These are phyloP conservation scores for Caprella mutica DNA, from an alignment of 2,888 invertebrate species.

Conservation along the genomic window DNA sequence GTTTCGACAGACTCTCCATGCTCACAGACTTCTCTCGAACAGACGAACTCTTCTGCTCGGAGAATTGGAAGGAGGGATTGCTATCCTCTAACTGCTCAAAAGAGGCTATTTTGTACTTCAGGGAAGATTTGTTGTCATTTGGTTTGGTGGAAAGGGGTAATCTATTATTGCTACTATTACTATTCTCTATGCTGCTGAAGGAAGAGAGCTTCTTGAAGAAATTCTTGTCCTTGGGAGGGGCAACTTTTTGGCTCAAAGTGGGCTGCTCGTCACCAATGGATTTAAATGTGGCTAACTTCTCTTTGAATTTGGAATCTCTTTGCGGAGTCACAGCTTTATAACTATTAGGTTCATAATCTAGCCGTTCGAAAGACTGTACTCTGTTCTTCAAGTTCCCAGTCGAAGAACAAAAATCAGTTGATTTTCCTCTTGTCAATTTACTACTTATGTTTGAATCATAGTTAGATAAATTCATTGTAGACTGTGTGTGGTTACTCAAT, in stretches of 20 bases:
- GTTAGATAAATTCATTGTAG: slow-evolving; percentile 1
- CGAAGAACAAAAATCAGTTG: not conserved
- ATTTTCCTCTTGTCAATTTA: slow-evolving; percentile 7
- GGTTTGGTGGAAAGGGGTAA: not conserved
- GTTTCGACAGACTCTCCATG: slow-evolving; percentile 18
- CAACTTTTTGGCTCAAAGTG: slow-evolving; percentile 14
- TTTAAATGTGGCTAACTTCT: slow-evolving; percentile 27
- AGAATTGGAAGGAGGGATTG: slow-evolving; percentile 5
- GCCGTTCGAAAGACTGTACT: slow-evolving; percentile 35
- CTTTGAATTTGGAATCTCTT: slow-evolving; percentile 24
- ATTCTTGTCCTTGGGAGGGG: slow-evolving; percentile 33
- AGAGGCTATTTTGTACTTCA: slow-evolving; percentile 32
- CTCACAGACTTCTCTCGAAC: slow-evolving; percentile 24
- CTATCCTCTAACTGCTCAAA: slow-evolving; percentile 25
- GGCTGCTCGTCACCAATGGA: slow-evolving; percentile 9
- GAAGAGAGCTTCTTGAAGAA: slow-evolving; percentile 36
- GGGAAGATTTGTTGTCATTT: not conserved
- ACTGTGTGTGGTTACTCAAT: slow-evolving; percentile 27
- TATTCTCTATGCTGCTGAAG: slow-evolving; percentile 33
- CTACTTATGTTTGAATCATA: slow-evolving; percentile 8
- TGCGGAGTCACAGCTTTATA: slow-evolving; percentile 17
- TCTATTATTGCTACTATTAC: slow-evolving; percentile 1
- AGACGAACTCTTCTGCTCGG: not conserved
- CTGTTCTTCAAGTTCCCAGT: slow-evolving; percentile 27
- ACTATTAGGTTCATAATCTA: slow-evolving; percentile 10